Percentiles rank a stretch among this genome's conserved stretches.
phyloP scores from a whole-genome alignment of 2,888 invertebrate genomes.

The Nemoura dubitans region DNA sequence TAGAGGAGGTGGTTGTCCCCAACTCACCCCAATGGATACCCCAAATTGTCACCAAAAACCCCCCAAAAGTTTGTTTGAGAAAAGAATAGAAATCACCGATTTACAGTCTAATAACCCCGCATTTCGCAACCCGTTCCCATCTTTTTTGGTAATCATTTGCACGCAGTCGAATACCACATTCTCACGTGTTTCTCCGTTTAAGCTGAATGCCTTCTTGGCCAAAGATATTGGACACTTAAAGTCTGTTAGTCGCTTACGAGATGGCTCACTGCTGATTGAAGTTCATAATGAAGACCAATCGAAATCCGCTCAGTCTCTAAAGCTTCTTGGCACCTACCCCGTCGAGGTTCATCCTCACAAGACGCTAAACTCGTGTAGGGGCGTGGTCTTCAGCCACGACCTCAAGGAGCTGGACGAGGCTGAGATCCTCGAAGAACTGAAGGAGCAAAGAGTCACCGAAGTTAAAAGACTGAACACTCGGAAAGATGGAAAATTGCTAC shows the following conservation, averaged over 20 bases:
- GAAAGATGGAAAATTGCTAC: background rate
- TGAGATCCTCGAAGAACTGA: background rate
- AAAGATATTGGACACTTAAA: background rate
- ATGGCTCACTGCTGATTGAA: background rate
- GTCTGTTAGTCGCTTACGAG: background rate
- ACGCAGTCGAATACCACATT: no score
- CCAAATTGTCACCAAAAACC: no score
- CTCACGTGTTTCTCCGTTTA: no score
- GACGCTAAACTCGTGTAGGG: background rate
- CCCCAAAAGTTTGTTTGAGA: no score
- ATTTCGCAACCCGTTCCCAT: no score
- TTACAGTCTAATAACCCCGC: no score
- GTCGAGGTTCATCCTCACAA: background rate
- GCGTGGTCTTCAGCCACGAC: background rate
- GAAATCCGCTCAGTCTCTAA: background rate
- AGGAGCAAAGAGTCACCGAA: background rate
- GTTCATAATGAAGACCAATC: background rate
- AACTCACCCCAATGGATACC: no score
- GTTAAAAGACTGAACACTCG: background rate
- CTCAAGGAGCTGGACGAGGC: background rate
- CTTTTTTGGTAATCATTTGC: no score
- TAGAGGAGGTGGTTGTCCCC: no score
- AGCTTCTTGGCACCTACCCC: slow-evolving; percentile 8
- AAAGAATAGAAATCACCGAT: no score
- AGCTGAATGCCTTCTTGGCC: no score